Evolutionary conservation across 1,140 invertebrate genomes (phyloP), one percentile per base, ranked within the genome.

Genomic region (Subanguina moxae): DNA sequence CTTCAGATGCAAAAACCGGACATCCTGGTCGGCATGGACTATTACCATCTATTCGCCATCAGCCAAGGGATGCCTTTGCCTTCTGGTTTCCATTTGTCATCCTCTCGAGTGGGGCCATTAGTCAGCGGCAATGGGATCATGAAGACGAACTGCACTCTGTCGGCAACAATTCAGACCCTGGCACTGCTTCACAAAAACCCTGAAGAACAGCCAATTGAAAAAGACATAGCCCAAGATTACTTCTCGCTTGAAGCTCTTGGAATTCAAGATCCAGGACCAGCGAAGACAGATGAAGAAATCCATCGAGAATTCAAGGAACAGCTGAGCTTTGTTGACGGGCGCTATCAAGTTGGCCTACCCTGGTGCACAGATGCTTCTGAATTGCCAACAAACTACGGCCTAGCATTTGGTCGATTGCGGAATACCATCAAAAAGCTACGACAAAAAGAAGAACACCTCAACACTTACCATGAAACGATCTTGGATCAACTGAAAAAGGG

Each of bases 301-400:
- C 32, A 38, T 38, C 3, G 11, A 5, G 32, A 38, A 7, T 63
- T 74, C n/a, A 43, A 69, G 43, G 19, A 65, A 15, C 46, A 62
- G 21, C 64, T 70, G 1, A 61, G 28, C 5, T 0, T 23, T 0
- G 64, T 1, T 8, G 38, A 67, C 38, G 65, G 65, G 1, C n/a
- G 65, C 1, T 67, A 67, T 21, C 27, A 21, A 0, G 62, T 64
- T 0, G 9, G 27, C n/a, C 42, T 19, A 27, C 65, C 65, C 1
- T 67, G 65, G 65, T 15, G 17, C 7, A 42, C 42, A 7, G 19
- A 30, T 0, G 7, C 23, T 11, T 38, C 63, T n/a, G 59, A 61
- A 1, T 17, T 67, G 0, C 65, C 65, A 0, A 42, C 57, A 8
- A 67, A 67, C 30, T 67, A 23, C 30, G n/a, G n/a, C 0, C 27